These are phyloP conservation scores for Cossypha heuglini DNA, from an alignment of 2,797 vertebrate genomes.

Conservation along the genomic window DNA sequence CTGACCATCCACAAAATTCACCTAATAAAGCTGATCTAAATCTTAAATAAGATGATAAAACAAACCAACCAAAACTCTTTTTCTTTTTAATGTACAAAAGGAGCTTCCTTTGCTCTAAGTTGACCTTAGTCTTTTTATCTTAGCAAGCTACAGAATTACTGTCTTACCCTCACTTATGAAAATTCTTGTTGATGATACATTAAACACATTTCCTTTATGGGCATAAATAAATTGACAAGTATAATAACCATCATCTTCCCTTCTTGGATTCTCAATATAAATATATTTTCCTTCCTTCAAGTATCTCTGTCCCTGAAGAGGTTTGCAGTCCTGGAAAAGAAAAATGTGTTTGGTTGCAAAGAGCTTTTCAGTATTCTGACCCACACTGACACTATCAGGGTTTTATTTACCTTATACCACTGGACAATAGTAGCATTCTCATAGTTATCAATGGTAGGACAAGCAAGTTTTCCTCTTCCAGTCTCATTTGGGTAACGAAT, in stretches of 20 bases:
- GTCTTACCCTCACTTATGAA: slow-evolving; percentile 58
- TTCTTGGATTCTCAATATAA: background rate
- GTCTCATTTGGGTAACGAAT: slow-evolving; percentile 28
- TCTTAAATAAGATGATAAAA: background rate
- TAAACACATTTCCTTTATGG: slow-evolving; percentile 59
- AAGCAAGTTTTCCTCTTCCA: slow-evolving; percentile 46
- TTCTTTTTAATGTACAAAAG: background rate
- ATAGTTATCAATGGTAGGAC: slow-evolving; percentile 55
- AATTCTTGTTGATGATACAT: slow-evolving; percentile 66
- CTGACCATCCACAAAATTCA: background rate
- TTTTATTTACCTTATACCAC: slow-evolving; percentile 65
- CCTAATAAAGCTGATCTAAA: background rate
- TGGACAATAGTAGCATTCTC: slow-evolving; percentile 32
- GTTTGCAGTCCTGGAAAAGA: slow-evolving; percentile 61
- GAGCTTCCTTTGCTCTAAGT: background rate
- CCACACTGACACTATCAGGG: background rate
- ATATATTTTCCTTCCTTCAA: background rate
- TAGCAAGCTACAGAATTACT: background rate
- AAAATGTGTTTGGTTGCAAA: background rate
- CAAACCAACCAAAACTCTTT: background rate
- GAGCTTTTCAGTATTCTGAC: background rate
- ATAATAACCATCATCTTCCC: slow-evolving; percentile 66
- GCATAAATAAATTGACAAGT: slow-evolving; percentile 76
- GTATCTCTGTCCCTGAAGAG: slow-evolving; percentile 35
- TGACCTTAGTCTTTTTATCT: background rate